Conservation (phyloP, 2,888 invertebrate species). For the Parnassius apollo region DNA sequence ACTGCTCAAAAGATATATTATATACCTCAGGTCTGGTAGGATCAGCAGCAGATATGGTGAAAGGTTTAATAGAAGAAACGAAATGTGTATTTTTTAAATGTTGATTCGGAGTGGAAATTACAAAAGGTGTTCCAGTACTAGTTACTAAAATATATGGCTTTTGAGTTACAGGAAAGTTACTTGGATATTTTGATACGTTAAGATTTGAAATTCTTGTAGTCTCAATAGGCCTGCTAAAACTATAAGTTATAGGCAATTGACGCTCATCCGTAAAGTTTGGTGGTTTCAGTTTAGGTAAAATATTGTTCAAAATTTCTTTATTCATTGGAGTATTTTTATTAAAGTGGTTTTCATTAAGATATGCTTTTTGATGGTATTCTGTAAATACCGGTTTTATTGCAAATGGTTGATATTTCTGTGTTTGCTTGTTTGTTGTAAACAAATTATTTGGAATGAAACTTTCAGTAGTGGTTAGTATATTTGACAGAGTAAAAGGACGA, state of each 20-base stretch:
- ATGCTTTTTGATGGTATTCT: constrained; percentile 38
- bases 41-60: constrained; percentile 27
- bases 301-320: constrained; percentile 32
- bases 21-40: constrained; percentile 24
- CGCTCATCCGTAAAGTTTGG: constrained; percentile 74
- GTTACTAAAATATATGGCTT: constrained; percentile 56
- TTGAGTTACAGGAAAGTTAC: constrained; percentile 42
- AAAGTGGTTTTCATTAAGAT: constrained; percentile 35
- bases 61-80: constrained; percentile 20
- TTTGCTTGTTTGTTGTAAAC: constrained; percentile 37
- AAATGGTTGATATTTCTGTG: constrained; percentile 40
- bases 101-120: constrained; percentile 56
- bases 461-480: constrained; percentile 39
- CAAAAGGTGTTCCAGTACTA: constrained; percentile 50
- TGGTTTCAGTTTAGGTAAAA: constrained; percentile 58
- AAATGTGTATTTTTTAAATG: constrained; percentile 43
- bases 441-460: constrained; percentile 38
- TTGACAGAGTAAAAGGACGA: constrained; percentile 62
- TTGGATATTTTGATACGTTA: constrained; percentile 39
- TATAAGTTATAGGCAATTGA: constrained; percentile 66
- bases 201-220: constrained; percentile 37
- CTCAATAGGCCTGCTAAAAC: constrained; percentile 53
- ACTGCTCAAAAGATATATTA: constrained; percentile 44
- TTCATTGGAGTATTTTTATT: constrained; percentile 40
- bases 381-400: constrained; percentile 16